Conservation (phyloP, 2,113 vertebrate genomes). For the Tragelaphus imberbis region DNA sequence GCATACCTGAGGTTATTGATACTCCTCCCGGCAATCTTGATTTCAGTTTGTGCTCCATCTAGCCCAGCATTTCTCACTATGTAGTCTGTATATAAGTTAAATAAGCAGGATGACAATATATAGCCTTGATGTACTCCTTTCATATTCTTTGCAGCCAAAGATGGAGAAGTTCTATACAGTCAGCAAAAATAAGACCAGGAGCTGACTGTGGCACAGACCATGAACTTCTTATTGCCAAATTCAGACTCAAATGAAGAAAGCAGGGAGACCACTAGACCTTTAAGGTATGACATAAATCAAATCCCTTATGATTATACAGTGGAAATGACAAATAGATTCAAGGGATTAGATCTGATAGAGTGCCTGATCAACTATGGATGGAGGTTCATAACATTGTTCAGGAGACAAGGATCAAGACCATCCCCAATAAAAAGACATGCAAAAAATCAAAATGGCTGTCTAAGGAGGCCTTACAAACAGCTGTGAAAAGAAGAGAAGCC, state of each 20-base stretch:
- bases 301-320: neutral
- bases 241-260: neutral
- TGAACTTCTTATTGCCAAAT: neutral
- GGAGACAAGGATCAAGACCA: neutral
- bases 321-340: neutral
- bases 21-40: neutral
- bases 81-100: neutral
- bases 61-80: neutral
- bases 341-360: neutral
- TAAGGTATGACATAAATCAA: neutral
- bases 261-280: neutral
- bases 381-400: rapidly evolving
- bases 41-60: neutral
- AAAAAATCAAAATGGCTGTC: neutral
- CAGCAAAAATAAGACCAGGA: neutral
- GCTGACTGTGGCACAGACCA: neutral
- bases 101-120: neutral
- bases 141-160: neutral
- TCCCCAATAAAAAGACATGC: neutral
- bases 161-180: neutral
- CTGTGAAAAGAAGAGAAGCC: neutral
- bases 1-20: neutral
- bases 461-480: neutral
- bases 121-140: neutral
- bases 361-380: neutral